Evolutionary conservation across 2,797 vertebrate species (phyloP), one percentile per base, ranked within the genome.

Genomic region (Morelia viridis): DNA sequence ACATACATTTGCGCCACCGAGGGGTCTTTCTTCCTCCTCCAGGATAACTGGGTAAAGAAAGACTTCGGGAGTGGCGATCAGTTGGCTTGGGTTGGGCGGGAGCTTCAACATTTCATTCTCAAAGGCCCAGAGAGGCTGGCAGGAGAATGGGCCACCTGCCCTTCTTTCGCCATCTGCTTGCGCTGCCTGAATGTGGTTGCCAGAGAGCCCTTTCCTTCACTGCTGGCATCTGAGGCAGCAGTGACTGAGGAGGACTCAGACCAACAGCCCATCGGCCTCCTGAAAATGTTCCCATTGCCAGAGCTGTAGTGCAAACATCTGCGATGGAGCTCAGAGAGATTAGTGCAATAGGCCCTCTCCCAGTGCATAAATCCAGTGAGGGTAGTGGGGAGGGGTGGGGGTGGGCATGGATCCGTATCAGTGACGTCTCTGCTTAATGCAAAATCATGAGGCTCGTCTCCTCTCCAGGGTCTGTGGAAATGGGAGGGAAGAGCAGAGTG

Each of bases 231-330:
- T 88, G 86, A 88, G 92, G 85, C 31, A 31, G 57, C 35, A 8
- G 84, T 56, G 88, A 92, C 90, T 2, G 85, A 92, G 92, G 3
- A 93, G 94, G 87, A 8, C 87, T 62, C 94, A 94, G 86, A 83
- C 46, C 88, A 93, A 94, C n/a, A 85, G 92, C 80, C 65, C 92
- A 71, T 94, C 95, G 94, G 94, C 89, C 92, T 57, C 19, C 88
- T n/a, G 7, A 87, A n/a, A 92, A 64, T 57, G 58, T 3, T 22
- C 12, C 24, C 62, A 11, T 50, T 0, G 65, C 91, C 26, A 41
- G 24, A 61, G 91, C 83, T 19, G 26, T 2, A 87, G 93, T 41
- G 56, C 89, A 89, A 94, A 92, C 28, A 89, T 90, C 92, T 90
- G 86, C 56, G 5, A 87, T 28, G 50, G 22, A 90, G 92, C 90